Base-by-base conservation (phyloP, 2,888 invertebrate genomes). In the Acanthosoma haemorrhoidale region DNA sequence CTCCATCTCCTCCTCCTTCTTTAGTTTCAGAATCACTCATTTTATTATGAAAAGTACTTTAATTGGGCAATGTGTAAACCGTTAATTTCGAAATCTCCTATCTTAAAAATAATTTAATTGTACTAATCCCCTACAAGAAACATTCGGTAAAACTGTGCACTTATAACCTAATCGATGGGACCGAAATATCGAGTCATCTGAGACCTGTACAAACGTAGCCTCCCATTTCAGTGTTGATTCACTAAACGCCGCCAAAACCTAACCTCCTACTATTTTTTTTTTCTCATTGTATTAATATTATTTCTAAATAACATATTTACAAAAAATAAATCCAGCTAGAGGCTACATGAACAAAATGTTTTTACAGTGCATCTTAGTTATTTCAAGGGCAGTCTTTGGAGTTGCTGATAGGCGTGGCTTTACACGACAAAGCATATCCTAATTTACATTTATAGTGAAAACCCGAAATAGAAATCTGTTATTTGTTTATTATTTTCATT, bases 1-100 rank as follows among this genome's bases (percentile, higher is more conserved):
- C 71, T 29, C 70, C 61, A 36, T 70, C 70, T 34, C 71, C 73
- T 57, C 69, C 71, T 29, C 70, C 61, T 43, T 70, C 70, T 34
- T 70, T 68, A 68, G 59, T 71, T 71, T 73, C 68, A 15, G 34
- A 34, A 80, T 74, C 78, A 78, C 75, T 81, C 80, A 77, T 80
- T 80, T 76, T 82, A 81, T 75, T 8, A 51, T n/a, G n/a, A 51
- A 25, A 5, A n/a, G n/a, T n/a, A 25, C 51, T 51, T 51, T 25
- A 29, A 25, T 3, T 51, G 13, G n/a, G n/a, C 13, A n/a, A 25
- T 51, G 2, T 51, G 29, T 51, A 51, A 51, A 51, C 21, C 25
- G 25, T 4, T 25, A 51, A 51, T 4, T 51, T 21, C 18, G n/a
- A 51, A 25, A 51, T 51, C 29, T 13, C 13, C 51, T 51, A 51